phyloP scores from a whole-genome alignment of 2,797 vertebrate genomes.

The Rhincodon typus region DNA sequence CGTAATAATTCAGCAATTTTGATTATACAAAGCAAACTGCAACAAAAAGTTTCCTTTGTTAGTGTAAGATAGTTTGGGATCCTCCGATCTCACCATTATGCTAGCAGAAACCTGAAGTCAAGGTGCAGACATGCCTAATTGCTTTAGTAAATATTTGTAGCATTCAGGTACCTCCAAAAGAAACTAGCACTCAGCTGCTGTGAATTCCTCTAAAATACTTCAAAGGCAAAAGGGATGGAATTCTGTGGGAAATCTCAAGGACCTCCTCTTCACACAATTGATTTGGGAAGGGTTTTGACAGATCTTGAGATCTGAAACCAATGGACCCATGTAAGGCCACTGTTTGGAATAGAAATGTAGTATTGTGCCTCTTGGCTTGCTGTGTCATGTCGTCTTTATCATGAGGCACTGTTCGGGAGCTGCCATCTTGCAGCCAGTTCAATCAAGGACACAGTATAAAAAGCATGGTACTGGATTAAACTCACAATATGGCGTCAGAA shows the following conservation, averaged over 20 bases:
- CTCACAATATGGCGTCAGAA: too few relatives aligned
- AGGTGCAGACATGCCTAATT: not conserved
- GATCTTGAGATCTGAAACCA: not conserved
- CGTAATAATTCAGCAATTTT: too few relatives aligned
- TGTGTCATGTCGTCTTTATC: too few relatives aligned
- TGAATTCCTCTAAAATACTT: not conserved
- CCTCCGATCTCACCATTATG: not conserved
- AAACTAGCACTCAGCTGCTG: not conserved
- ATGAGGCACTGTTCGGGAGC: too few relatives aligned
- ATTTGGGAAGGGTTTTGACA: not conserved
- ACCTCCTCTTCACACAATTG: too few relatives aligned
- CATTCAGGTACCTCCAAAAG: not conserved
- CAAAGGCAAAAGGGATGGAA: not conserved
- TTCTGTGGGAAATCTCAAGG: not conserved
- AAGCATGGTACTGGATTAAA: too few relatives aligned
- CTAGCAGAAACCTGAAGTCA: not conserved
- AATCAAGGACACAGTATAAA: too few relatives aligned
- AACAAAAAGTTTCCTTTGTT: not conserved
- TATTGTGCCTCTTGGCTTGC: too few relatives aligned
- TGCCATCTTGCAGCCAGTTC: too few relatives aligned
- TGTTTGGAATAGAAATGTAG: too few relatives aligned
- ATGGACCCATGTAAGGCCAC: not conserved
- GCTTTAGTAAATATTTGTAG: not conserved
- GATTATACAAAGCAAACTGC: not conserved
- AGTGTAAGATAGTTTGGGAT: not conserved